Evolutionary conservation across 2,113 vertebrate species (phyloP).

Genomic region (Sula dactylatra): DNA sequence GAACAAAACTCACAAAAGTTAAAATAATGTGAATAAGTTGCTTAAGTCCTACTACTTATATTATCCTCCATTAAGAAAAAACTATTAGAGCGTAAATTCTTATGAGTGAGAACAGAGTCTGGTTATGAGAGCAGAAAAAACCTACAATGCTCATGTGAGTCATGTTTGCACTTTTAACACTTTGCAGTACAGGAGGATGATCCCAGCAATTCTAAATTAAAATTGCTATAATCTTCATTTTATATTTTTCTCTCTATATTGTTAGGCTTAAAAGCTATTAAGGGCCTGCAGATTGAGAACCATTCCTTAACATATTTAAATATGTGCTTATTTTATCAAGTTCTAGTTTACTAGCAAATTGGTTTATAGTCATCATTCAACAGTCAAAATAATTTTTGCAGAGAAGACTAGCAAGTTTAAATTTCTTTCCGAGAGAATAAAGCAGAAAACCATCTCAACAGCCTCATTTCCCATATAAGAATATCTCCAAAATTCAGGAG

Average conservation of each 20-base stretch:
- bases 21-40: not conserved
- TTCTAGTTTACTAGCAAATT: not conserved
- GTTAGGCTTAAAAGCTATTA: not conserved
- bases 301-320: not conserved
- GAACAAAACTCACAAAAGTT: not conserved
- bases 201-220: not conserved
- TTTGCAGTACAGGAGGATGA: not conserved
- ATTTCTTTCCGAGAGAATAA: not conserved
- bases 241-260: not conserved
- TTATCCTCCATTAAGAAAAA: not conserved
- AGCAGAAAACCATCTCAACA: not conserved
- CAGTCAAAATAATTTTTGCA: not conserved
- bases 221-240: not conserved
- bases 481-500: not conserved
- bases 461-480: not conserved
- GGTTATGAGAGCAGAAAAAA: not conserved
- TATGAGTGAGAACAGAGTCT: not conserved
- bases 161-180: not conserved
- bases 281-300: not conserved
- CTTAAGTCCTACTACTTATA: not conserved
- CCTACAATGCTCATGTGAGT: not conserved
- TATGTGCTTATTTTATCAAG: not conserved
- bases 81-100: not conserved
- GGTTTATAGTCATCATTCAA: not conserved
- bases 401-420: not conserved